Evolutionary conservation across 2,113 vertebrate species (phyloP).

Genomic region (Tretioscincus oriximinensis): DNA sequence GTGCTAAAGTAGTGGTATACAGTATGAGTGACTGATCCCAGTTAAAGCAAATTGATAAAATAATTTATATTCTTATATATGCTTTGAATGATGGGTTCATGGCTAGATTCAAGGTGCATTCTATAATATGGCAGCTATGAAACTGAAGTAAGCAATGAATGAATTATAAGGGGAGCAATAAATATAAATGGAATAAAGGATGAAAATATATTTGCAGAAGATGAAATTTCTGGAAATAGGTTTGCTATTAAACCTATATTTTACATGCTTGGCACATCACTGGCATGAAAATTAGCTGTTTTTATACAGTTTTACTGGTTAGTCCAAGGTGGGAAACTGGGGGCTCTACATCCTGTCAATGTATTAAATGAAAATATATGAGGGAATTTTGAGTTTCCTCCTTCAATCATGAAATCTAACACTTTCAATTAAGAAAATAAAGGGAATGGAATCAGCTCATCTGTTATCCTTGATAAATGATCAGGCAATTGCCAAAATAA

Average conservation of each 20-base stretch:
- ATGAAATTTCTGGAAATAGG: constrained; percentile 32
- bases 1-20: not conserved
- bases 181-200: constrained; percentile 3
- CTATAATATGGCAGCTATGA: constrained; percentile 10
- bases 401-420: constrained; percentile 7
- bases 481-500: not conserved
- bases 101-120: not conserved
- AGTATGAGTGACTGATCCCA: not conserved
- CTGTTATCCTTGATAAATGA: not conserved
- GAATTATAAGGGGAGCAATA: not conserved
- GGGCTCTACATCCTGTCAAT: not conserved
- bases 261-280: constrained; percentile 27
- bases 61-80: constrained; percentile 6
- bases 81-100: not conserved
- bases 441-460: not conserved
- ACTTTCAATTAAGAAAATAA: not conserved
- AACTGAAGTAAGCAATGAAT: constrained; percentile 22
- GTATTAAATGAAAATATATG: constrained; percentile 10
- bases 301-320: constrained; percentile 16
- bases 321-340: not conserved
- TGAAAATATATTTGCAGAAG: constrained; percentile 16
- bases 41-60: not conserved
- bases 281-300: constrained; percentile 29
- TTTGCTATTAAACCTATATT: constrained; percentile 38
- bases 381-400: not conserved